A percentile compares a stretch with the other conserved stretches of the same genome.
Evolutionary conservation across 2,797 vertebrate genomes (phyloP).

Genomic region (Acomys russatus): DNA sequence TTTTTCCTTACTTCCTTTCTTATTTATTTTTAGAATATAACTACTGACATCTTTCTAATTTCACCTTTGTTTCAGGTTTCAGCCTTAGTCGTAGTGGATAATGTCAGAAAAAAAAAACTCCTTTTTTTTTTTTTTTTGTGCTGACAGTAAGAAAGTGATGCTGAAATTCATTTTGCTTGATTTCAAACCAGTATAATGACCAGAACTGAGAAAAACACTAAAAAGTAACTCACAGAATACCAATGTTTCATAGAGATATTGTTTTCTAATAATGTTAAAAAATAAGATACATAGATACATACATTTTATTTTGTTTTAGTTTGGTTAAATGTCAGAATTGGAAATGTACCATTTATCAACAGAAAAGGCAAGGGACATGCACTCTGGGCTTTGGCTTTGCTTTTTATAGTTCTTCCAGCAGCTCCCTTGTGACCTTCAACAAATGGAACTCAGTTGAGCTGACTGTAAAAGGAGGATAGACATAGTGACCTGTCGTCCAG

Average conservation of each 20-base stretch:
- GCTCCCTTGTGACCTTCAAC: constrained; percentile 74
- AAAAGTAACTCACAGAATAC: not conserved
- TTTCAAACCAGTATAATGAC: not conserved
- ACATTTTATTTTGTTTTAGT: constrained; percentile 21
- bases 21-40: not conserved
- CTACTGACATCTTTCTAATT: not conserved
- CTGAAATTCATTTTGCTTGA: not conserved
- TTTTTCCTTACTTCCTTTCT: not conserved
- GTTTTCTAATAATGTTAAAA: constrained; percentile 40
- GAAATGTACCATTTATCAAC: constrained; percentile 49
- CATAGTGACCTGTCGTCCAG: constrained; percentile 66
- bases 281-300: not conserved
- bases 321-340: constrained; percentile 55
- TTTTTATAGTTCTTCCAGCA: constrained; percentile 70
- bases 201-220: not conserved
- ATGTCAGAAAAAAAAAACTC: not conserved
- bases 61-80: not conserved
- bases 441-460: constrained; percentile 73
- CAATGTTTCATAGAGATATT: not conserved
- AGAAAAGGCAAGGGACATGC: not conserved
- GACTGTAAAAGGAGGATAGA: constrained; percentile 61
- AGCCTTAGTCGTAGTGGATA: not conserved
- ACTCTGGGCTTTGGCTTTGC: constrained; percentile 27
- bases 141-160: not conserved
- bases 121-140: not conserved